These are phyloP conservation scores for Amphiprion percula DNA, from an alignment of 2,113 vertebrate species.

Conservation along the genomic window DNA sequence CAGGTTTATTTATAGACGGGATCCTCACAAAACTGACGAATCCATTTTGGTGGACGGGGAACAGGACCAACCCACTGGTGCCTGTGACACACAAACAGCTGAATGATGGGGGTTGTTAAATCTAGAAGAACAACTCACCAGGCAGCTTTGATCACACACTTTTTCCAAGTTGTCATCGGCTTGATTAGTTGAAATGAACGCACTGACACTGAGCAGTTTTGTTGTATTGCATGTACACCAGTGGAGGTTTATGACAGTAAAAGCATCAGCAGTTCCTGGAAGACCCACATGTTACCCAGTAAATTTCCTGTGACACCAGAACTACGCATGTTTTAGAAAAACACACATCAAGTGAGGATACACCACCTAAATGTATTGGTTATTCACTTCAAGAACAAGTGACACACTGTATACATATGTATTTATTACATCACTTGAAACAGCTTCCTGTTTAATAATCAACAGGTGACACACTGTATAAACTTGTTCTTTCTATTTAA, in stretches of 20 bases:
- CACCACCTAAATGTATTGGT: background rate
- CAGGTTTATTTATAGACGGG: slow-evolving; percentile 89
- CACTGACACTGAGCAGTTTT: background rate
- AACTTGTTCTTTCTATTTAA: background rate
- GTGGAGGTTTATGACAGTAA: background rate
- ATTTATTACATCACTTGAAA: background rate
- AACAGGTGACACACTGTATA: background rate
- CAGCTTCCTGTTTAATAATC: background rate
- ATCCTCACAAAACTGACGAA: slow-evolving; percentile 80
- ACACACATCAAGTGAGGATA: background rate
- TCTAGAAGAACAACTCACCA: slow-evolving; percentile 43
- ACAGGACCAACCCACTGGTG: slow-evolving; percentile 71
- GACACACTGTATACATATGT: background rate
- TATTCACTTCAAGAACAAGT: slow-evolving; percentile 22
- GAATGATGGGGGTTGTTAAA: slow-evolving; percentile 55
- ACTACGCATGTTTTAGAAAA: background rate
- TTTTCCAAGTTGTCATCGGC: background rate
- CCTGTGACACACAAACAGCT: slow-evolving; percentile 67
- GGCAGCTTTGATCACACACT: background rate
- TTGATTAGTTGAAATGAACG: background rate
- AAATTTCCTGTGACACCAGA: background rate
- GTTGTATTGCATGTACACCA: background rate
- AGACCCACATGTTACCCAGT: slow-evolving; percentile 1
- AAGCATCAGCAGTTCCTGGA: background rate
- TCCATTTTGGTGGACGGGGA: slow-evolving; percentile 78